Base-by-base conservation (phyloP, 2,797 vertebrate species). In the Tenualosa thibaudeaui region DNA sequence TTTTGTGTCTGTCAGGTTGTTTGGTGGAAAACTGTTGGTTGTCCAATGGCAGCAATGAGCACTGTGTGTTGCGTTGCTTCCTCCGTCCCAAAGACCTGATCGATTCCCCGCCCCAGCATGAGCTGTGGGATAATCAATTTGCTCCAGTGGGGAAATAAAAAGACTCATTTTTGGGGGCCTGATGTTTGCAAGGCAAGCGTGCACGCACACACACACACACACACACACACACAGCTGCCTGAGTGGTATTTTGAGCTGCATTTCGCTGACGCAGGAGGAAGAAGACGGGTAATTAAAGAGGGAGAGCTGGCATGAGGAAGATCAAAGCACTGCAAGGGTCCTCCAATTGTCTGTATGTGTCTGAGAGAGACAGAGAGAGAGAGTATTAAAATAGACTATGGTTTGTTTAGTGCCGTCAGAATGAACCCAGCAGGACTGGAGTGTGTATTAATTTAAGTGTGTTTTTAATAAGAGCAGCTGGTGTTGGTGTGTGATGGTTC, bases 281-380 rank as follows among this genome's bases (percentile, higher is more conserved):
- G 26, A 83, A 56, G 75, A 58, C 31, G 68, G 90, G 85, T 90
- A 90, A 91, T 89, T 88, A 90, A 90, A 86, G 85, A 82, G 46
- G 40, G 53, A 46, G 37, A 49, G 10, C 46, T 84, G 53, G 53
- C 62, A 84, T 26, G 24, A 84, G 62, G 24, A 62, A 56, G 65
- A 43, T 81, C 71, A 84, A 84, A 81, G 71, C 81, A 56, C 58
- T 24, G n/a, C 50, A 3, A 49, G 43, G 56, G 53, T 43, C 19
- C 58, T 84, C 71, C 54, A 56, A 46, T 37, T 46, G 19, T 24
- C 37, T n/a, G 60, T 26, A 24, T 26, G n/a, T 26, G 9, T 26
- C 7, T 9, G 9, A 24, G n/a, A 62, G n/a, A 24, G 13, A 22
- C 19, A 56, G 24, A 65, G 22, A 65, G 24, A 65, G 26, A 26